Percentiles rank a stretch among this genome's conserved stretches.
Evolutionary conservation across 2,113 vertebrate species (phyloP).

Genomic region (Protobothrops mucrosquamatus): DNA sequence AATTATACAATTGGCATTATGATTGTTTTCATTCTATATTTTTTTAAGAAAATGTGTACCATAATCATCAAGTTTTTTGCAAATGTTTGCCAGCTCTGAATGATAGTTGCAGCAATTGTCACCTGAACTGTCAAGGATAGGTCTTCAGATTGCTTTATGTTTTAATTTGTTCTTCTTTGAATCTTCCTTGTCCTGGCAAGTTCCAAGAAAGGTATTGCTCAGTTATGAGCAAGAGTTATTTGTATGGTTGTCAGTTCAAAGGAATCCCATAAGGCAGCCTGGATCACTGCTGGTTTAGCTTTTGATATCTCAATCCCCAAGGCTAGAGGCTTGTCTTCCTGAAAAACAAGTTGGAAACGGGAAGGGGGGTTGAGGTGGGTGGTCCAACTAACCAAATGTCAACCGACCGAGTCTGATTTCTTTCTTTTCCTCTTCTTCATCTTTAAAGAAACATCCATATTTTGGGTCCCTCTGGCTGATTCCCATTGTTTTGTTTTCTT

Average conservation of each 20-base stretch:
- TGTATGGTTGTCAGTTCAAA: neutral
- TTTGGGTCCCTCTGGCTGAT: neutral
- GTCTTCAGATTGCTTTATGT: neutral
- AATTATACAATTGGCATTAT: neutral
- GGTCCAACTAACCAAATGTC: neutral
- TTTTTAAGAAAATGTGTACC: neutral
- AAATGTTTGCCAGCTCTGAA: neutral
- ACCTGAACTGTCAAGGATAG: neutral
- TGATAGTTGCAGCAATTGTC: neutral
- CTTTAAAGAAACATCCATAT: fast-evolving
- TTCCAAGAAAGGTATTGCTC: neutral
- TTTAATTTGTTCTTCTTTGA: neutral
- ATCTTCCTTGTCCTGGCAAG: neutral
- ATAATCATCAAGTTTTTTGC: neutral
- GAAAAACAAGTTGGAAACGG: constrained; percentile 9
- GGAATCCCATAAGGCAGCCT: neutral
- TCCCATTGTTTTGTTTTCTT: neutral
- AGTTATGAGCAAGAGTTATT: neutral
- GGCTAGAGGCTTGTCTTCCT: neutral
- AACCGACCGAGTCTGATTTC: neutral
- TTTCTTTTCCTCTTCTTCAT: fast-evolving
- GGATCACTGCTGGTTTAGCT: neutral
- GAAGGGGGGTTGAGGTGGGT: neutral
- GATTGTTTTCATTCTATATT: neutral
- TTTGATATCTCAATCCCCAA: constrained; percentile 22